phyloP scores from a whole-genome alignment of 2,113 vertebrate genomes.

The Gymnogyps californianus region DNA sequence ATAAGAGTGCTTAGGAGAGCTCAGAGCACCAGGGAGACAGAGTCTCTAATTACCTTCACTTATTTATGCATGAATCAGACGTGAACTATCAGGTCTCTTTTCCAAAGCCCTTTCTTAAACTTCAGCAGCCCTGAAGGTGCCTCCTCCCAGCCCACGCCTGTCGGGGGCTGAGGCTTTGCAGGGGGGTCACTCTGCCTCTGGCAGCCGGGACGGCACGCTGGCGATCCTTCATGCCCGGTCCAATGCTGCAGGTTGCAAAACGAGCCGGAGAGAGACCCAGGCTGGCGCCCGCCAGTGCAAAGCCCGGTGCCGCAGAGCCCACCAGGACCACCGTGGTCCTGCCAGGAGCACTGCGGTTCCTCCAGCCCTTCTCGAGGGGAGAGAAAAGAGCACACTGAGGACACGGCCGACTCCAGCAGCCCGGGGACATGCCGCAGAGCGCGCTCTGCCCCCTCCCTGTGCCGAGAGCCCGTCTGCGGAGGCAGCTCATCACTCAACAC shows the following conservation, averaged over 20 bases:
- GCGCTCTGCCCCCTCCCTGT: not conserved
- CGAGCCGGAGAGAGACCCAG: not conserved
- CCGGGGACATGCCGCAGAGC: accelerated
- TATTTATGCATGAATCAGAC: not conserved
- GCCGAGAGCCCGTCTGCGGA: not conserved
- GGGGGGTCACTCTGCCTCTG: not conserved
- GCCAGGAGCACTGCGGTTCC: too few relatives aligned
- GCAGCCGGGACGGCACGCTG: accelerated
- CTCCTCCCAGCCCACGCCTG: not conserved
- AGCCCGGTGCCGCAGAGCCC: not conserved
- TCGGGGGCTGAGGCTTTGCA: not conserved
- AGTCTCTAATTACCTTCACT: not conserved
- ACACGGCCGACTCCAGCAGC: not conserved
- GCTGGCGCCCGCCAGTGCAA: accelerated
- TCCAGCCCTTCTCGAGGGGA: not conserved
- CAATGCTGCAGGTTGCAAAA: not conserved
- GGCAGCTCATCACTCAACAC: slow-evolving; percentile 29
- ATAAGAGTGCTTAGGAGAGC: not conserved
- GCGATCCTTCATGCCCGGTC: accelerated
- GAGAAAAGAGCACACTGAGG: not conserved
- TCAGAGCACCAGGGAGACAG: not conserved
- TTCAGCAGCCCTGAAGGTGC: not conserved
- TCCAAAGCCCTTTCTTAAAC: not conserved
- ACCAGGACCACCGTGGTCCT: not conserved
- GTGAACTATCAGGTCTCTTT: not conserved